Evolutionary conservation across 2,888 invertebrate species (phyloP).

Genomic region (Ceriagrion tenellum): DNA sequence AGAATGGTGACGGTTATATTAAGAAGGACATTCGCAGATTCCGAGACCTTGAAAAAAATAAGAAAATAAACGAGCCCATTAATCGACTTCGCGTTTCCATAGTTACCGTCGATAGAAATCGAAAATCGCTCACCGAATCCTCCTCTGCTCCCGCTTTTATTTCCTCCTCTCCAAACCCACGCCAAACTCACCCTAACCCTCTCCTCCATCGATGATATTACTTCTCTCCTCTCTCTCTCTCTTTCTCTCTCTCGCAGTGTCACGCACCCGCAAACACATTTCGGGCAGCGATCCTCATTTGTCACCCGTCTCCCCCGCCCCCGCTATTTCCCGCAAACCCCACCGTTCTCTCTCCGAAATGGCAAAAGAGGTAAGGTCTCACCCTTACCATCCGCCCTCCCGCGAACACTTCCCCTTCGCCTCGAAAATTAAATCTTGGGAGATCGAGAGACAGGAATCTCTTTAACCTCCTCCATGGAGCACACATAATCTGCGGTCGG

Average conservation of each 20-base stretch:
- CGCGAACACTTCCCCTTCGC: background rate
- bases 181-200: no score
- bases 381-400: background rate
- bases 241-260: background rate
- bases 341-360: background rate
- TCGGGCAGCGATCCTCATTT: background rate
- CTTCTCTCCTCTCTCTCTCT: background rate
- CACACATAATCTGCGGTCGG: background rate
- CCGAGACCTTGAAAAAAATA: background rate
- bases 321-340: background rate
- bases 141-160: background rate
- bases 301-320: background rate
- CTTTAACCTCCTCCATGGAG: background rate
- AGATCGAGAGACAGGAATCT: background rate
- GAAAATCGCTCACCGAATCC: slow-evolving; percentile 25
- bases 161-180: background rate
- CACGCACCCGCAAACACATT: background rate
- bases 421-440: background rate
- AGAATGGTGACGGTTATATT: background rate
- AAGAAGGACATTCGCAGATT: background rate
- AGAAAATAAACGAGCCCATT: background rate
- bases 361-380: background rate
- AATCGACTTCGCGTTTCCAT: slow-evolving; percentile 18
- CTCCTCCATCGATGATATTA: background rate
- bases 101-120: slow-evolving; percentile 2